Base-by-base conservation (phyloP, 2,888 invertebrate species). In the Meteorus cinctellus region DNA sequence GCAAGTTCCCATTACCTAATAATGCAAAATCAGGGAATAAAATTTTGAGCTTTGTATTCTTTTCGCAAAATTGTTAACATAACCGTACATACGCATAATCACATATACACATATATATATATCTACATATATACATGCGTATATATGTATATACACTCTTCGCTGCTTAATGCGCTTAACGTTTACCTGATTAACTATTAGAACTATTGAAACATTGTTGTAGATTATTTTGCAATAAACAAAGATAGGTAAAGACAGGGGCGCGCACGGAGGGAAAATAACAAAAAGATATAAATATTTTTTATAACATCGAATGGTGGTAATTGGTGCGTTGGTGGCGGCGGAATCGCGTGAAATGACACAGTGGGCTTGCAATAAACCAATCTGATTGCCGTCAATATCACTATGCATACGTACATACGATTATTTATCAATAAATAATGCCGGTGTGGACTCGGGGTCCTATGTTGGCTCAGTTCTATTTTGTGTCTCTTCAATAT, bases 391-490 rank as follows among this genome's bases (percentile, higher is more conserved):
- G 27, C 24, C 24, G 16, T 41, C 19, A 60, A 27, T 45, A 69
- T 34, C 19, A 69, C 34, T 14, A 34, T 14, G 24, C 27, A 27
- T 60, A 70, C 41, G 16, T 60, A 60, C 70, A 70, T 70, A 62
- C 19, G 14, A 55, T 55, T 60, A 12, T 60, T 29, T 60, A 16
- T 16, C 19, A 41, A 70, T 70, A 70, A 70, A 70, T 70, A 70
- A 70, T 60, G 60, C 70, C 70, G 29, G 60, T 14, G 70, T 41
- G 24, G 41, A 70, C 27, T 60, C 45, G 29, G 70, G 41, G 41
- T 60, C 27, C 19, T 24, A 27, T 70, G 12, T 60, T 60, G 70
- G 60, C 59, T 59, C 60, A 19, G n/a, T 29, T 10, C 62, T n/a
- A 19, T 8, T 4, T 19, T 55, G 19, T 55, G 14, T 31, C n/a